Conservation (phyloP, 2,113 vertebrate species). For the Microcebus jonahi region DNA sequence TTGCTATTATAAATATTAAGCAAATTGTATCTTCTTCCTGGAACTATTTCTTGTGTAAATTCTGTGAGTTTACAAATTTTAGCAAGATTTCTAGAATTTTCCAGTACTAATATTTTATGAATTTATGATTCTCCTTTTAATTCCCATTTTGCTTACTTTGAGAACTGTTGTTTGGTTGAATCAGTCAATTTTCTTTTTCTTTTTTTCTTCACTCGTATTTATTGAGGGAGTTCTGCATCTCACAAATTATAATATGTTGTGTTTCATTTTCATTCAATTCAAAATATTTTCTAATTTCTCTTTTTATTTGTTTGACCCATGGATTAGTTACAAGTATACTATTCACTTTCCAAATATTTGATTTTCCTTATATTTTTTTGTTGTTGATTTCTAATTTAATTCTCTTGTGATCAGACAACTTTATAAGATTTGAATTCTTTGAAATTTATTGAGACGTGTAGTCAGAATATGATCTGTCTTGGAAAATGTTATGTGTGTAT, state of each 20-base stretch:
- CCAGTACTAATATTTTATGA: constrained; percentile 3
- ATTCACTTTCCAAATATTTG: not conserved
- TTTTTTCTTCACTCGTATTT: not conserved
- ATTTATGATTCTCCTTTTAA: not conserved
- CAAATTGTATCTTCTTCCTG: not conserved
- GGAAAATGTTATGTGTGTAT: not conserved
- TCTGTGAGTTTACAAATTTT: constrained; percentile 33
- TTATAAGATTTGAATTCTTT: not conserved
- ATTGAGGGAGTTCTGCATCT: not conserved
- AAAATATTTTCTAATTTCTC: not conserved
- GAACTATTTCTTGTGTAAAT: constrained; percentile 17
- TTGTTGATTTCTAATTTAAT: constrained; percentile 14
- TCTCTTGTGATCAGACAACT: not conserved
- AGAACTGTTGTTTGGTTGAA: not conserved
- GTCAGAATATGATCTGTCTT: not conserved
- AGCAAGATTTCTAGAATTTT: constrained; percentile 18
- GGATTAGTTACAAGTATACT: not conserved
- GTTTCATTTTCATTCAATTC: not conserved
- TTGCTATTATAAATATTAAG: constrained; percentile 6
- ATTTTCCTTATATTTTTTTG: not conserved
- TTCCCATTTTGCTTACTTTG: not conserved
- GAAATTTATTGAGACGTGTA: not conserved
- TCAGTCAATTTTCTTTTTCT: not conserved
- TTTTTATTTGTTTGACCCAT: not conserved
- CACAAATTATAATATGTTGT: not conserved